Base-by-base conservation (phyloP, 2,888 invertebrate genomes). In the Vandiemenella viatica region DNA sequence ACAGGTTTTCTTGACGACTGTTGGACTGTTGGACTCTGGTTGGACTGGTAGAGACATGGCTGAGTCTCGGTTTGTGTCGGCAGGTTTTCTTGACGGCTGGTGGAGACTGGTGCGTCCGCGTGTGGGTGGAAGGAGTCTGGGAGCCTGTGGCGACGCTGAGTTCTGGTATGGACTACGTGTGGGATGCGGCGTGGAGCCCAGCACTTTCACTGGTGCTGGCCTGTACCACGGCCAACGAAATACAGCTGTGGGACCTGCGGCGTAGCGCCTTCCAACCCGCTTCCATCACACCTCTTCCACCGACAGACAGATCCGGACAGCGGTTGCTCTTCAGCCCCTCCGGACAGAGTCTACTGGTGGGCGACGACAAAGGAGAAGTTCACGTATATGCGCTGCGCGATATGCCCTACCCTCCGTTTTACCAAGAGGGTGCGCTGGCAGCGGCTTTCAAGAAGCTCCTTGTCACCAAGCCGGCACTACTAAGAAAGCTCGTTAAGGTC, bases 181-280 rank as follows among this genome's bases (percentile, higher is more conserved):
- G 67, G 53, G 69, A 65, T 18, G 78, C 80, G 3, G 70, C 74
- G 10, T 88, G 86, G 76, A 81, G 81, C 61, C 85, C 83, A 0
- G 75, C 75, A 1, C 80, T 84, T 63, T 77, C 87, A 0, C 83
- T 85, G 0, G 74, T 89, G 1, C 67, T 88, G 8, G 76, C 82
- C 0, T 76, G 77, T 0, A 73, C 80, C 1, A 79, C 77, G 45
- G 79, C 77, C 0, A 73, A 72, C 53, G 68, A 76, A 5, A 71
- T 89, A 15, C 79, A 80, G 45, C 68, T 88, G 19, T 89, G 89
- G 89, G 86, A 89, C 62, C 66, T 88, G 6, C 76, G 80, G 5
- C 68, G 83, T 18, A 85, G 82, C 61, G 77, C 74, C 1, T 75
- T 83, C 51, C 74, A 75, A 46, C 83, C 87, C 0, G 76, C 75